These are phyloP conservation scores for Andrena marginata DNA, from an alignment of 2,888 invertebrate genomes.

Conservation along the genomic window DNA sequence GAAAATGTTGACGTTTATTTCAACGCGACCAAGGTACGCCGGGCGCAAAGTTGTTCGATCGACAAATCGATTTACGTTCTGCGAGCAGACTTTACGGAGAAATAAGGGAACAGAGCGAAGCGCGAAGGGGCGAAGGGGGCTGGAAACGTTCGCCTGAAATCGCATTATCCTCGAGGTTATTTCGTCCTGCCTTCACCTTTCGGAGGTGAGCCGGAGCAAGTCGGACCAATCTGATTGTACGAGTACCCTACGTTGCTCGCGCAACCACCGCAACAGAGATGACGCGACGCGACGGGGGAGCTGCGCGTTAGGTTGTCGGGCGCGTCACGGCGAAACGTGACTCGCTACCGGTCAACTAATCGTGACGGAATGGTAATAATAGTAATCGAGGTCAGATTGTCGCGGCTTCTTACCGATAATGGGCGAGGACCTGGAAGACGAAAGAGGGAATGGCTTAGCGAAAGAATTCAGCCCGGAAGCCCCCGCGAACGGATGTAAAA, in stretches of 20 bases:
- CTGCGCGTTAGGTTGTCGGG: too few relatives aligned
- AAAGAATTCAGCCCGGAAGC: background rate
- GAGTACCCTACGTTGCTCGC: constrained; percentile 6
- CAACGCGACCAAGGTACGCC: constrained; percentile 38
- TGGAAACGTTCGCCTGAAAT: constrained; percentile 54
- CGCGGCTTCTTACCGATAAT: background rate
- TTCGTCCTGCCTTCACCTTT: constrained; percentile 34
- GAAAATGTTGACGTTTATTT: constrained; percentile 60
- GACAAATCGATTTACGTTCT: constrained; percentile 68
- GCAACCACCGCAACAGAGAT: background rate
- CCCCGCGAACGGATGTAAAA: constrained; percentile 27
- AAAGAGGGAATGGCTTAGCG: background rate
- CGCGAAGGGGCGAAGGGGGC: constrained; percentile 15
- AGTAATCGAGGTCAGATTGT: background rate
- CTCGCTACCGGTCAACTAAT: background rate
- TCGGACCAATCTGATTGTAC: constrained; percentile 13
- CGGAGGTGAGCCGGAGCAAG: constrained; percentile 26
- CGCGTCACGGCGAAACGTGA: background rate
- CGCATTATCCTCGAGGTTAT: constrained; percentile 62
- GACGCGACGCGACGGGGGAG: too few relatives aligned
- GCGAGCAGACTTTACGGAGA: constrained; percentile 60
- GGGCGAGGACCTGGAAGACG: background rate
- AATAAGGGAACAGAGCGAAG: constrained; percentile 39
- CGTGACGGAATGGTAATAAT: background rate
- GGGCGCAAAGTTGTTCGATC: constrained; percentile 58